Percentiles rank a stretch among this genome's conserved stretches.
These are phyloP conservation scores for Lepidothrix coronata DNA, from an alignment of 2,113 vertebrate genomes.

Conservation along the genomic window DNA sequence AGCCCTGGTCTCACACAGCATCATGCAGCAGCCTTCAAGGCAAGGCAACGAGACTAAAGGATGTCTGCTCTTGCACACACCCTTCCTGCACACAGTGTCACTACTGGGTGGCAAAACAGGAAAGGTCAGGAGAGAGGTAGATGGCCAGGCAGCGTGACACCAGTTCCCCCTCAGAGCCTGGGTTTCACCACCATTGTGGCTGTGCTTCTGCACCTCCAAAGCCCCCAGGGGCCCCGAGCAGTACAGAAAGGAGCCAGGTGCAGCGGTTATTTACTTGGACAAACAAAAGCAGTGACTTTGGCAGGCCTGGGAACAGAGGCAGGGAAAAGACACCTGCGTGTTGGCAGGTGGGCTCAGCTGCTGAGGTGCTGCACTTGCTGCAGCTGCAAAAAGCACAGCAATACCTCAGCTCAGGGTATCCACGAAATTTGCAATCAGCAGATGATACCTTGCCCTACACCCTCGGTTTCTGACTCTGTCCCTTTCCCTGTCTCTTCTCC, in stretches of 20 bases:
- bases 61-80: not conserved
- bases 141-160: not conserved
- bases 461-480: not conserved
- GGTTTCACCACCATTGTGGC: not conserved
- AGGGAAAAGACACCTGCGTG: not conserved
- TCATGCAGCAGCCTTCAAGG: not conserved
- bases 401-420: not conserved
- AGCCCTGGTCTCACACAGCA: not conserved
- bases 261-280: not conserved
- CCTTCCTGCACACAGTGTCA: fast-evolving
- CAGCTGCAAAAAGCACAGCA: not conserved
- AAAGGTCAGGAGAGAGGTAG: not conserved
- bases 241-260: not conserved
- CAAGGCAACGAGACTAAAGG: not conserved
- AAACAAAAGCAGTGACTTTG: not conserved
- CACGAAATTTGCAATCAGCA: not conserved
- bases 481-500: not conserved
- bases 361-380: not conserved
- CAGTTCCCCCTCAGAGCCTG: not conserved
- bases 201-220: not conserved
- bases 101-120: not conserved
- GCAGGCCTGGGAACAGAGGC: not conserved
- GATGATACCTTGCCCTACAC: not conserved
- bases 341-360: not conserved
- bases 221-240: not conserved